phyloP scores from a whole-genome alignment of 2,113 vertebrate species.

The Lagopus leucura region DNA sequence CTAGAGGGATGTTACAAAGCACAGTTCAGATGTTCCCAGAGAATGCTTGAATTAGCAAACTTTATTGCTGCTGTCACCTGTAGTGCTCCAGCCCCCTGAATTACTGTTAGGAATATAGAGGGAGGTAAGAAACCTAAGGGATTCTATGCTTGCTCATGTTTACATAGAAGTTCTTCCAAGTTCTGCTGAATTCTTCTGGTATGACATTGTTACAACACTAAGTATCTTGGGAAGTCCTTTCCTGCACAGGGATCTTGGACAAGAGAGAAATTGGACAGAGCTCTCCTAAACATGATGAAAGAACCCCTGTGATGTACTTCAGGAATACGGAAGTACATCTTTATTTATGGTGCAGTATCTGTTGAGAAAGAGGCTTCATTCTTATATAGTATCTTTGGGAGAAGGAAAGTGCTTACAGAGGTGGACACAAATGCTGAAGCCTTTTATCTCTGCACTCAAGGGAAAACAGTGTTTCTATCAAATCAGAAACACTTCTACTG shows the following conservation, averaged over 20 bases:
- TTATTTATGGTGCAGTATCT: background rate
- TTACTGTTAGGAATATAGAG: background rate
- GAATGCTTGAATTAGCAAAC: background rate
- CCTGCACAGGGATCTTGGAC: background rate
- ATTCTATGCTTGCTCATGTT: background rate
- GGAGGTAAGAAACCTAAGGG: background rate
- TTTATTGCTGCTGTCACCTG: background rate
- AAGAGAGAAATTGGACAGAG: background rate
- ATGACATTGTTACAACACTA: background rate
- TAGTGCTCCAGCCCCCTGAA: background rate
- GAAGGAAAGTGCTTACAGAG: background rate
- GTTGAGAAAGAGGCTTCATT: background rate
- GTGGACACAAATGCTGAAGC: background rate
- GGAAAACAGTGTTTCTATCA: background rate
- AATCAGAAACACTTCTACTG: background rate
- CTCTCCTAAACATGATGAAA: background rate
- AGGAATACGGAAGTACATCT: background rate
- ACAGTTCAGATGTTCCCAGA: background rate
- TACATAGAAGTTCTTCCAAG: background rate
- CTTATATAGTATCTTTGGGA: background rate
- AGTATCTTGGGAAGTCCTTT: background rate
- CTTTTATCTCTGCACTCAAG: background rate
- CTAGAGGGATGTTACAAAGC: background rate
- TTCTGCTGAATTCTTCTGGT: background rate
- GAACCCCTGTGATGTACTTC: background rate